phyloP scores from a whole-genome alignment of 2,888 invertebrate species.

The Dicyrtomina minuta region DNA sequence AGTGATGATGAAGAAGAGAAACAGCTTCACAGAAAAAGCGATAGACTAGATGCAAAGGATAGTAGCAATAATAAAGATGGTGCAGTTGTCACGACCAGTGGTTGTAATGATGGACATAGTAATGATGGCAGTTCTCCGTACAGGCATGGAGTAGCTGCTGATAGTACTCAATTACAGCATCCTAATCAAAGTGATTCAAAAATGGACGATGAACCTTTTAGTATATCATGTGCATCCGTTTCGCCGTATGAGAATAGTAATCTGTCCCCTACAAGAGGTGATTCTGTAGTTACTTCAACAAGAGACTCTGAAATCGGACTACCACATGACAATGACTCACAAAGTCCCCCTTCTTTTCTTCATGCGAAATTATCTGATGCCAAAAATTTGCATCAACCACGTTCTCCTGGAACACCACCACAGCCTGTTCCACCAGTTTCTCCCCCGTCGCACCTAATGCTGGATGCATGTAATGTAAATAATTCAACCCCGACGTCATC shows the following conservation, averaged over 20 bases:
- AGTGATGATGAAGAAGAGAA: slow-evolving; percentile 71
- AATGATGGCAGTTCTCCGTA: slow-evolving; percentile 25
- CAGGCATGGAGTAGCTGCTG: slow-evolving; percentile 35
- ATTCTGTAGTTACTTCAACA: slow-evolving; percentile 46
- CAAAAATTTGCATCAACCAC: slow-evolving; percentile 8
- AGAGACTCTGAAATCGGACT: slow-evolving; percentile 44
- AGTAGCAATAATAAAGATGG: slow-evolving; percentile 15
- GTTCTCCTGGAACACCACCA: slow-evolving; percentile 24
- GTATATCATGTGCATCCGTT: slow-evolving; percentile 13
- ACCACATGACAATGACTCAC: slow-evolving; percentile 38
- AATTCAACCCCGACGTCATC: slow-evolving; percentile 16
- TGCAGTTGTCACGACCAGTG: slow-evolving; percentile 24
- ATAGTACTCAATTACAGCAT: slow-evolving; percentile 42
- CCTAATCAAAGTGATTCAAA: slow-evolving; percentile 26
- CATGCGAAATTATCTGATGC: not conserved
- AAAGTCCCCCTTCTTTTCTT: slow-evolving; percentile 24
- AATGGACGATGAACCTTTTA: slow-evolving; percentile 14
- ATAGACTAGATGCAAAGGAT: not conserved
- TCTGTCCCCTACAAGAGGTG: slow-evolving; percentile 36
- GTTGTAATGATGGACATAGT: not conserved
- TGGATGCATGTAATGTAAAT: slow-evolving; percentile 10
- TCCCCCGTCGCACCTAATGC: not conserved
- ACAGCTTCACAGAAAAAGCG: not conserved
- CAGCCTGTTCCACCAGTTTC: slow-evolving; percentile 22
- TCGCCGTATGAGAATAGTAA: slow-evolving; percentile 29